Conservation (phyloP, 30 jellyfish, hydroid and myxozoan species). For the Aurelia sp. region DNA sequence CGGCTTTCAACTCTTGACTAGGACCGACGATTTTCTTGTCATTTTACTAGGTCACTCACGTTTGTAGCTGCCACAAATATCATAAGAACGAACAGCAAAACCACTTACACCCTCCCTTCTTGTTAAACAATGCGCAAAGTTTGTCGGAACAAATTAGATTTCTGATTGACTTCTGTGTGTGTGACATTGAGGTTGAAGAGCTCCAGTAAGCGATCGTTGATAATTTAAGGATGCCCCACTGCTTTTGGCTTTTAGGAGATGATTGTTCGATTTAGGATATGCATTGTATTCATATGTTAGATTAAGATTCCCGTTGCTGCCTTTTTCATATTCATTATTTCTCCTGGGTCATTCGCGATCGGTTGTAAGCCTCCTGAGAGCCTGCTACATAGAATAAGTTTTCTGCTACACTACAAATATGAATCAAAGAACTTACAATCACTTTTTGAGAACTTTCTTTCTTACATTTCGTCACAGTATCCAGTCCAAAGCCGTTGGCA, state of each 20-base stretch:
- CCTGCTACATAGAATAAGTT: too few species aligned
- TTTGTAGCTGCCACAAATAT: too few species aligned
- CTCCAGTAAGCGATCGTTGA: not conserved
- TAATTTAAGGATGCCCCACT: not conserved
- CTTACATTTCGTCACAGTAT: too few species aligned
- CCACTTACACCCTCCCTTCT: slow-evolving; percentile 3
- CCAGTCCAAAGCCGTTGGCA: too few species aligned
- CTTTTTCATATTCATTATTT: not conserved
- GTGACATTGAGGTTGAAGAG: not conserved
- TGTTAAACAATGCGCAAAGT: too few species aligned
- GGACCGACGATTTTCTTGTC: too few species aligned
- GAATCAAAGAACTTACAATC: too few species aligned
- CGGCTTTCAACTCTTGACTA: too few species aligned
- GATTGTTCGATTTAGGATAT: not conserved
- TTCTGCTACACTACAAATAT: too few species aligned
- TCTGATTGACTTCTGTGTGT: not conserved
- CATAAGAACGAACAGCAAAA: not conserved
- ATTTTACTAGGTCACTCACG: too few species aligned
- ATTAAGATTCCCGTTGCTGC: not conserved
- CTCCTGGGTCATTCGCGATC: slow-evolving; percentile 11
- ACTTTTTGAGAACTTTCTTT: too few species aligned
- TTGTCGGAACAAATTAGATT: slow-evolving; percentile 22
- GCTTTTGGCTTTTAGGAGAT: not conserved
- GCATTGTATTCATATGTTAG: too few species aligned
- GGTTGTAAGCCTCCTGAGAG: slow-evolving; percentile 3